Base-by-base conservation (phyloP, 2,797 vertebrate species). In the Oreonectes daqikongensis region DNA sequence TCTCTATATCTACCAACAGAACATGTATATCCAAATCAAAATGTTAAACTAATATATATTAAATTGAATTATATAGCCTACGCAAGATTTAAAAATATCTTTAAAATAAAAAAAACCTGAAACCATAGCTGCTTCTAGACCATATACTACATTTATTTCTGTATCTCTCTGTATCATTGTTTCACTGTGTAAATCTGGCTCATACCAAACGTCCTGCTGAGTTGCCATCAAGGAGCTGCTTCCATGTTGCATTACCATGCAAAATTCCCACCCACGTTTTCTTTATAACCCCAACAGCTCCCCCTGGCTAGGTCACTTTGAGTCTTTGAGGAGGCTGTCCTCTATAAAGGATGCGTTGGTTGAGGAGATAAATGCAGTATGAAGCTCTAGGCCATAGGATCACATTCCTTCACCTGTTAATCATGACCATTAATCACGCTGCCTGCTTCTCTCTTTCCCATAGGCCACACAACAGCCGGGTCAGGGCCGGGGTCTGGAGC, bases 371-470 rank as follows among this genome's bases (percentile, higher is more conserved):
- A 86, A 90, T 71, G 85, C 72, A 67, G 55, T 59, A 38, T 48
- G 67, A 85, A 87, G 84, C 84, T 83, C 17, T 85, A 50, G 70
- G 84, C 67, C 85, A 86, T 87, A 79, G 87, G 90, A 85, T 73
- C 82, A 82, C 83, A 91, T 83, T 83, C 80, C 87, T 82, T 63
- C 84, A 82, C 79, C 71, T 87, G 75, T 83, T 91, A 85, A 93
- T 92, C 84, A 83, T 68, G 83, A 85, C 77, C 87, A 88, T 92
- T 90, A 88, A 90, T 93, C 89, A 90, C 30, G 15, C 17, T 12
- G 72, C 20, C 28, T 73, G 52, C 14, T 78, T 79, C 10, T 73
- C 69, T 42, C 59, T 70, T 32, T 82, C 69, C 75, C 78, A 75
- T n/a, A 75, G 77, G 79, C 81, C 74, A 70, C 32, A 26, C 53